Percentiles rank a stretch among this genome's conserved stretches.
These are phyloP conservation scores for Troides helena DNA, from an alignment of 2,888 invertebrate species.

Conservation along the genomic window DNA sequence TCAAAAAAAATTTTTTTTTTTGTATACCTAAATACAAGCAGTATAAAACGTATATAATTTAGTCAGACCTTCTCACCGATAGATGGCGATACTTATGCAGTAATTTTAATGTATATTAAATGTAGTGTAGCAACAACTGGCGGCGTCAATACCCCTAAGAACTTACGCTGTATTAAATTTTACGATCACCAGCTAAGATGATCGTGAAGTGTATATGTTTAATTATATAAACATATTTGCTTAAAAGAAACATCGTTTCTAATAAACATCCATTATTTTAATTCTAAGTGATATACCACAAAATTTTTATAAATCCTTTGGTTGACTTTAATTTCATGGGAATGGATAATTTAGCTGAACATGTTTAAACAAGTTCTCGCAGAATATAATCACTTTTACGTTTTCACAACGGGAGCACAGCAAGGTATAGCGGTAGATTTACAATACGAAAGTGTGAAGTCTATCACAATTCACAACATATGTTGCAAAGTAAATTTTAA, in stretches of 20 bases:
- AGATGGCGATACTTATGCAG: constrained; percentile 30
- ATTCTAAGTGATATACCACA: neutral
- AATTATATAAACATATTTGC: constrained; percentile 15
- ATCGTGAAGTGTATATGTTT: constrained; percentile 24
- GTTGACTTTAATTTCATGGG: neutral
- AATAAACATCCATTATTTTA: constrained; percentile 20
- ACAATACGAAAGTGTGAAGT: too few relatives aligned
- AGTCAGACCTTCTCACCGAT: constrained; percentile 23
- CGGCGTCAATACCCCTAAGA: constrained; percentile 26
- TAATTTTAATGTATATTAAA: constrained; percentile 1
- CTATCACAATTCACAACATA: too few relatives aligned
- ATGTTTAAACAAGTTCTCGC: too few relatives aligned
- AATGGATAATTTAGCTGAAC: too few relatives aligned
- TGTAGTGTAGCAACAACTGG: constrained; percentile 20
- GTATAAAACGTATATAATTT: neutral
- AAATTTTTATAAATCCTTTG: neutral
- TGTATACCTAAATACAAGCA: neutral
- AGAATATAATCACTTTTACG: too few relatives aligned
- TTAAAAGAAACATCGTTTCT: constrained; percentile 20
- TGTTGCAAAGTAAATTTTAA: too few relatives aligned
- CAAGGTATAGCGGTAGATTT: too few relatives aligned
- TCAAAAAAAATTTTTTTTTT: neutral
- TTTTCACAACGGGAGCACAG: too few relatives aligned
- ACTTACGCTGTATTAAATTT: constrained; percentile 36
- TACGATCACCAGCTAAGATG: constrained; percentile 30